Percentiles rank a stretch among this genome's conserved stretches.
Conservation (phyloP, 2,888 invertebrate species). For the Drosophila fungiperda region DNA sequence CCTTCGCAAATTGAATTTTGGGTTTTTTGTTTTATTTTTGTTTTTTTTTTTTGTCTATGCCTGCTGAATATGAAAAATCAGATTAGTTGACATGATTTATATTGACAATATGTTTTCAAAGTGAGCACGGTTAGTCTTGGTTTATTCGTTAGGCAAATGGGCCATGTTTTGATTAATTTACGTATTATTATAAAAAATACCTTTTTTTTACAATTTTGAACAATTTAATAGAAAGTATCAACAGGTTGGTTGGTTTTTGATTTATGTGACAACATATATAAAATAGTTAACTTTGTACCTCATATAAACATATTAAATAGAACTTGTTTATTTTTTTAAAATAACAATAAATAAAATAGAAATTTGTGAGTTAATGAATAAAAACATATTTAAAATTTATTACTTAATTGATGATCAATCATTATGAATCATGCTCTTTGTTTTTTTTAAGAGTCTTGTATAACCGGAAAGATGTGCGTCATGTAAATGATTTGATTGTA, state of each 20-base stretch:
- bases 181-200: constrained; percentile 4
- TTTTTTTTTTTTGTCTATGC: background rate
- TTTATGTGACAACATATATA: too few species aligned
- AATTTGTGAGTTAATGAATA: too few species aligned
- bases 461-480: background rate
- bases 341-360: too few species aligned
- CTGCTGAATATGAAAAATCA: constrained; percentile 37
- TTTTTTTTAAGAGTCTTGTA: background rate
- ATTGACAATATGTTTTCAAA: constrained; percentile 40
- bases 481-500: background rate
- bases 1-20: constrained; percentile 19
- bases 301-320: background rate
- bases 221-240: constrained; percentile 1
- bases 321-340: background rate
- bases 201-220: background rate
- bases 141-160: constrained; percentile 36
- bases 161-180: constrained; percentile 51
- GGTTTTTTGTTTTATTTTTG: background rate
- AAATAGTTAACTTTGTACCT: background rate
- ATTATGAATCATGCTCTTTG: background rate
- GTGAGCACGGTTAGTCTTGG: constrained; percentile 21
- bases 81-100: constrained; percentile 62
- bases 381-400: background rate
- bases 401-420: background rate
- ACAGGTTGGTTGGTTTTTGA: background rate